phyloP scores from a whole-genome alignment of 92 coral and sea anemone genomes.

The Nematostella vectensis region DNA sequence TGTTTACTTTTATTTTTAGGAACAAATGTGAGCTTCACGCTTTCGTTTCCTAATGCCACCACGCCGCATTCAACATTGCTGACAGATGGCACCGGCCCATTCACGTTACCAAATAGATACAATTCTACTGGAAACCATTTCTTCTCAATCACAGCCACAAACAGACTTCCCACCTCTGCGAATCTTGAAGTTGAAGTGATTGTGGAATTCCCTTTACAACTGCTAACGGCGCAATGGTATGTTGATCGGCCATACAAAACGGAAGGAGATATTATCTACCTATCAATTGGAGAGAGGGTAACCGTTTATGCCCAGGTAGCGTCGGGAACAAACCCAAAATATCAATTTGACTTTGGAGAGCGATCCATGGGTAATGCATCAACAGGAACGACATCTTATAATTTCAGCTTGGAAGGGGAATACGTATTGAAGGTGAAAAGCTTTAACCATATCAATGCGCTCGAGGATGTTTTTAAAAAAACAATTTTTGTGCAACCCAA shows the following conservation, averaged over 20 bases:
- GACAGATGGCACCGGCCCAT: too few species aligned
- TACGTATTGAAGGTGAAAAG: slow-evolving; percentile 38
- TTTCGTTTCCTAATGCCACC: slow-evolving; percentile 28
- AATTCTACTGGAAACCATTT: too few species aligned
- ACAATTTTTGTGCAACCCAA: slow-evolving; percentile 39
- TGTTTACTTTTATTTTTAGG: too few species aligned
- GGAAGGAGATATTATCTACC: slow-evolving; percentile 12
- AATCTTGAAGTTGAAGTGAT: slow-evolving; percentile 17
- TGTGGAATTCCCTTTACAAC: slow-evolving; percentile 28
- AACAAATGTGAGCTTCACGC: slow-evolving; percentile 49
- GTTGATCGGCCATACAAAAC: slow-evolving; percentile 11
- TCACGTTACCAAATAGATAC: too few species aligned
- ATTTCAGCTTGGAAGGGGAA: slow-evolving; percentile 25
- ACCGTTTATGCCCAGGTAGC: slow-evolving; percentile 12
- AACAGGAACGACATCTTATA: slow-evolving; percentile 9
- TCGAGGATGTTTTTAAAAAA: slow-evolving; percentile 1
- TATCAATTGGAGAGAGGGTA: slow-evolving; percentile 40
- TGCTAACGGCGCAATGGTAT: slow-evolving; percentile 15
- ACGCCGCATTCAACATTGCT: too few species aligned
- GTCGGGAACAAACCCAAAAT: slow-evolving; percentile 46
- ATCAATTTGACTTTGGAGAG: slow-evolving; percentile 51
- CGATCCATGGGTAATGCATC: background rate
- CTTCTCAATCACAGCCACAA: slow-evolving; percentile 17
- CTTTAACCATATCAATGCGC: slow-evolving; percentile 40
- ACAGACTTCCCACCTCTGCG: slow-evolving; percentile 18